Evolutionary conservation across 2,113 vertebrate species (phyloP).

Genomic region (Steatornis caripensis): DNA sequence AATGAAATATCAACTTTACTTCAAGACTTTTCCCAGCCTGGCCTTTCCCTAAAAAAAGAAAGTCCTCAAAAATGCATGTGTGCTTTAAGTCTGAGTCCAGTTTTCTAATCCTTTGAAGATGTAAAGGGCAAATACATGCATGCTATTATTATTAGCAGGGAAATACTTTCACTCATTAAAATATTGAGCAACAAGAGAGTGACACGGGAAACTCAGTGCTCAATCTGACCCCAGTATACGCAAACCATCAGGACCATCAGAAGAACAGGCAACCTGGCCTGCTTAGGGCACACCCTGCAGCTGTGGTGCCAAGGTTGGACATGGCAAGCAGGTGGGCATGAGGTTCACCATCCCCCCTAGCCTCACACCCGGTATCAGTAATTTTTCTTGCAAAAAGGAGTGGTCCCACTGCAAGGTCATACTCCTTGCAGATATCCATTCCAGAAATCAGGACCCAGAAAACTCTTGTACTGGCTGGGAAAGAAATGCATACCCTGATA

Average conservation of each 20-base stretch:
- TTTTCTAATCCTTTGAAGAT: not conserved
- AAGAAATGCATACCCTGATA: not conserved
- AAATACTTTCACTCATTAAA: not conserved
- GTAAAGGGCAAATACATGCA: not conserved
- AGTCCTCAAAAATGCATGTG: not conserved
- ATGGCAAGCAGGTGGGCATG: fast-evolving
- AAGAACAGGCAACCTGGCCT: not conserved
- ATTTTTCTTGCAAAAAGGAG: not conserved
- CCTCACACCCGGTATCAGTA: not conserved
- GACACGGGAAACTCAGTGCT: not conserved
- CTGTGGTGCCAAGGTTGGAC: not conserved
- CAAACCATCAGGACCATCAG: not conserved
- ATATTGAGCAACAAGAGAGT: fast-evolving
- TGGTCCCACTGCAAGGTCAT: not conserved
- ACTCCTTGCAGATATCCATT: not conserved
- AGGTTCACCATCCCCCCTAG: fast-evolving
- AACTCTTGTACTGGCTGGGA: not conserved
- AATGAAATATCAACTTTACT: not conserved
- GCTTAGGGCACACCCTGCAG: fast-evolving
- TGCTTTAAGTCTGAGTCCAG: not conserved
- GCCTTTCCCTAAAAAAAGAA: not conserved
- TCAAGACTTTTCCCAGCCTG: not conserved
- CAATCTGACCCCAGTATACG: fast-evolving
- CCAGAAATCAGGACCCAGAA: not conserved
- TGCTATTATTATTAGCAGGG: not conserved